These are phyloP conservation scores for Eublepharis macularius DNA, from an alignment of 2,113 vertebrate genomes.

Conservation along the genomic window DNA sequence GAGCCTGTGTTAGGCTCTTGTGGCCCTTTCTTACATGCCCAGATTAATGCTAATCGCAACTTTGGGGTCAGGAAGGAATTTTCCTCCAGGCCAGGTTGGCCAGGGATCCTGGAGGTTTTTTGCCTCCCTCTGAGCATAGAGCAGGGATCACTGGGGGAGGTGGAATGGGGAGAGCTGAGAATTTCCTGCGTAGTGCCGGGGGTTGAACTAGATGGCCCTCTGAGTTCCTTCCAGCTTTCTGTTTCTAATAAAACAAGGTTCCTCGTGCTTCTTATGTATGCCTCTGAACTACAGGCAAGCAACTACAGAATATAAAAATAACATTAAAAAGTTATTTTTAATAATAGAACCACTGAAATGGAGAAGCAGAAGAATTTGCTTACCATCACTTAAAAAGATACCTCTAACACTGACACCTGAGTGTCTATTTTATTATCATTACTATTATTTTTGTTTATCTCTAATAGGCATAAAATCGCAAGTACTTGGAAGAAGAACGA, in stretches of 20 bases:
- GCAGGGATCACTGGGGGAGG: too few relatives aligned
- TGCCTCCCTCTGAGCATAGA: too few relatives aligned
- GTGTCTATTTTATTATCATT: slow-evolving; percentile 18
- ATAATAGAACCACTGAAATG: not conserved
- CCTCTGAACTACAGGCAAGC: not conserved
- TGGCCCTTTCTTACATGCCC: too few relatives aligned
- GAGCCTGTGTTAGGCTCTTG: too few relatives aligned
- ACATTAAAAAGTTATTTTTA: not conserved
- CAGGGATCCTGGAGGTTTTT: too few relatives aligned
- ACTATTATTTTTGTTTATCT: not conserved
- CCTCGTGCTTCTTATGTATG: not conserved
- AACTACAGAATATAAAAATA: not conserved
- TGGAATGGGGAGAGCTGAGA: too few relatives aligned
- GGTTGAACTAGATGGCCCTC: too few relatives aligned
- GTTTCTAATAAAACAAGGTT: not conserved
- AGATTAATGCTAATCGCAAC: too few relatives aligned
- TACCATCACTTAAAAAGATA: slow-evolving; percentile 43
- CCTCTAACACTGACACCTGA: slow-evolving; percentile 52
- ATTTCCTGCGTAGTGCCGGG: too few relatives aligned
- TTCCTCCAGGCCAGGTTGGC: too few relatives aligned
- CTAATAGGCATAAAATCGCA: slow-evolving; percentile 13
- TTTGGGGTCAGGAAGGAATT: too few relatives aligned
- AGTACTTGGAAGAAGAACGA: slow-evolving; percentile 29
- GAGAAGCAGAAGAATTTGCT: slow-evolving; percentile 46
- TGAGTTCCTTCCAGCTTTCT: too few relatives aligned